These are phyloP conservation scores for Leucoptera coffeella DNA, from an alignment of 2,888 invertebrate species.

Conservation along the genomic window DNA sequence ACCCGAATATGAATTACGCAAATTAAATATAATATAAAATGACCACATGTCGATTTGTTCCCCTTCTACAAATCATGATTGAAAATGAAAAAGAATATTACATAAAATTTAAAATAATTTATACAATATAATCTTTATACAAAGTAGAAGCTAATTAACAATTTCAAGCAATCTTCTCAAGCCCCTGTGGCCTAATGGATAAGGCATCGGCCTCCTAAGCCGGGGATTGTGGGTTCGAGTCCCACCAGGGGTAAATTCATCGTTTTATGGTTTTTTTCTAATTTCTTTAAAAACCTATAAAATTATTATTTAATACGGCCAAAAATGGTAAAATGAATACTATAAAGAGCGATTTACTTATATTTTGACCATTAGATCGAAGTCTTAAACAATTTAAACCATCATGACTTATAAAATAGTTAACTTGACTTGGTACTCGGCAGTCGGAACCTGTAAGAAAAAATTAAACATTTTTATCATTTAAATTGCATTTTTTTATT, in stretches of 20 bases:
- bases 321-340: too few relatives aligned
- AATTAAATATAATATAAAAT: too few relatives aligned
- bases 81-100: too few relatives aligned
- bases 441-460: slow-evolving; percentile 57
- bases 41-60: too few relatives aligned
- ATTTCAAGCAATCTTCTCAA: fast-evolving
- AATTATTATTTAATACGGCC: too few relatives aligned
- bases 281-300: too few relatives aligned
- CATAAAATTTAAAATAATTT: too few relatives aligned
- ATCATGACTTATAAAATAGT: slow-evolving; percentile 41
- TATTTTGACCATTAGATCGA: too few relatives aligned
- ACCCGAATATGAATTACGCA: too few relatives aligned
- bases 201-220: slow-evolving; percentile 75
- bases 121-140: slow-evolving; percentile 1
- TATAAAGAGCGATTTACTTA: too few relatives aligned
- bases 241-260: slow-evolving; percentile 60
- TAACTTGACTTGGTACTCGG: slow-evolving; percentile 59
- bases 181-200: slow-evolving; percentile 74
- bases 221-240: slow-evolving; percentile 73
- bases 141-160: slow-evolving; percentile 3
- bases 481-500: too few relatives aligned
- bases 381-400: slow-evolving; percentile 43
- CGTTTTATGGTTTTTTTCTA: slow-evolving; percentile 17
- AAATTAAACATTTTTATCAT: slow-evolving; percentile 1
- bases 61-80: neutral